Conservation (phyloP, 2,113 vertebrate genomes). For the Parotia lawesii region DNA sequence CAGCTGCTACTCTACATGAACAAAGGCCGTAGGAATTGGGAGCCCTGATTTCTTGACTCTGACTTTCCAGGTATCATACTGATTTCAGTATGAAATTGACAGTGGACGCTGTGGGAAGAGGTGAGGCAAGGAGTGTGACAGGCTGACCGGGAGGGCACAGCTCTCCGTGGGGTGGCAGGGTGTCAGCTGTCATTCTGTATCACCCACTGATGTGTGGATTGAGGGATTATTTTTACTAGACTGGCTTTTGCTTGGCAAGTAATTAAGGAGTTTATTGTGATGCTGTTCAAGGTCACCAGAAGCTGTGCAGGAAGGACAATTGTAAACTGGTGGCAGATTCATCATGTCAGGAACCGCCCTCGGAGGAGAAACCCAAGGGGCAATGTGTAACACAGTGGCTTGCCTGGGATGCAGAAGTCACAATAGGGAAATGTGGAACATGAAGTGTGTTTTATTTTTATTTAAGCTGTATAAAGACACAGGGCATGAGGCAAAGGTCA, state of each 20-base stretch:
- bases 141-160: not conserved
- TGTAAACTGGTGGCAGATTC: not conserved
- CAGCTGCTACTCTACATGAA: not conserved
- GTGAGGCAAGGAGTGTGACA: not conserved
- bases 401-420: too few relatives aligned
- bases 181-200: not conserved
- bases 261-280: not conserved
- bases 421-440: not conserved
- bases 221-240: not conserved
- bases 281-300: not conserved
- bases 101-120: not conserved
- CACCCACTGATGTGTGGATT: not conserved
- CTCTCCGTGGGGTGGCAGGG: not conserved
- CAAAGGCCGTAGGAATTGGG: not conserved
- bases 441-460: rapidly evolving
- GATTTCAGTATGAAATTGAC: rapidly evolving
- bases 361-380: rapidly evolving
- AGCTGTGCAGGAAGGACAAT: not conserved
- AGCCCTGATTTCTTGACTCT: not conserved
- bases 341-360: rapidly evolving
- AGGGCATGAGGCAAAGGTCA: not conserved
- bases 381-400: not conserved
- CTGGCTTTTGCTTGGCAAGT: not conserved
- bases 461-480: not conserved
- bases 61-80: not conserved